These are phyloP conservation scores for Pseudorectes ferrugineus DNA, from an alignment of 2,113 vertebrate genomes.

Conservation along the genomic window DNA sequence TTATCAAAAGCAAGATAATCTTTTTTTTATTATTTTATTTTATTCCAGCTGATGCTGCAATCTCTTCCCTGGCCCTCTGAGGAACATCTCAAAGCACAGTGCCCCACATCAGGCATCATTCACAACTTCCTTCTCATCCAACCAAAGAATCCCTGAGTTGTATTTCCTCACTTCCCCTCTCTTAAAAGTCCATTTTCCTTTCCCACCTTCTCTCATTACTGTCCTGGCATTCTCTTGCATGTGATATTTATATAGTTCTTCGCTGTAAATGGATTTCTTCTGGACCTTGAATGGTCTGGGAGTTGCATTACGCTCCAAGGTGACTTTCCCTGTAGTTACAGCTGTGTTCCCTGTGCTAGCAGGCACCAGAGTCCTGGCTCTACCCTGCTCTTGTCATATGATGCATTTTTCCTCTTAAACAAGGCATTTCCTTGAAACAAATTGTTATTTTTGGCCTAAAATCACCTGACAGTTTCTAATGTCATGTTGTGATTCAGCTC, in stretches of 20 bases:
- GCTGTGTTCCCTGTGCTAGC: neutral
- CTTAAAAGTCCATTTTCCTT: neutral
- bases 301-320: constrained; percentile 38
- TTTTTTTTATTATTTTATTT: neutral
- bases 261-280: constrained; percentile 31
- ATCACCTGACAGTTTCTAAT: neutral
- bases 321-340: constrained; percentile 1
- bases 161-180: neutral
- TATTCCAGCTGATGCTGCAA: neutral
- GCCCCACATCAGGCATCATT: neutral
- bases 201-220: neutral
- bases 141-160: neutral
- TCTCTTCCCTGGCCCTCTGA: neutral
- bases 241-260: constrained; percentile 19
- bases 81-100: neutral
- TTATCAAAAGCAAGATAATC: neutral
- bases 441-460: neutral
- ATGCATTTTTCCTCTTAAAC: neutral
- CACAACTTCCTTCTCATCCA: neutral
- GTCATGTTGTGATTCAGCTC: neutral
- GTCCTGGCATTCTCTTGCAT: neutral
- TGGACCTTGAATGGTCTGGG: neutral
- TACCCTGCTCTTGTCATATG: neutral
- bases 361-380: neutral
- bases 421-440: neutral